These are phyloP conservation scores for Nothoprocta pentlandii DNA, from an alignment of 2,113 vertebrate species.

Conservation along the genomic window DNA sequence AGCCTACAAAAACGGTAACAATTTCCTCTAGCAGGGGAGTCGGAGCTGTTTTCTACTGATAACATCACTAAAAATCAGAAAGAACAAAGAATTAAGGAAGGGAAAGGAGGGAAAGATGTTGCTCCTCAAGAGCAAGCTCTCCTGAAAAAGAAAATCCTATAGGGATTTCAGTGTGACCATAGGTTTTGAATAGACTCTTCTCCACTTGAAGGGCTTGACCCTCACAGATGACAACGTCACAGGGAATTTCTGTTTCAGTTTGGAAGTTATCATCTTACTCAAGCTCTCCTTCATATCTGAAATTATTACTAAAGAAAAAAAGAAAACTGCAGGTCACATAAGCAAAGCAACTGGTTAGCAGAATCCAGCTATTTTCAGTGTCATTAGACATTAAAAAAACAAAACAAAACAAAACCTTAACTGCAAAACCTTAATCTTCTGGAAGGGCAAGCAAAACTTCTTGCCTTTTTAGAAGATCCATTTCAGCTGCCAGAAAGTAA, in stretches of 20 bases:
- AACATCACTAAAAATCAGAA: background rate
- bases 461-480: slow-evolving; percentile 15
- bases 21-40: background rate
- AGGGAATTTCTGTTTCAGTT: background rate
- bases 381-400: background rate
- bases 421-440: background rate
- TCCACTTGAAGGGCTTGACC: background rate
- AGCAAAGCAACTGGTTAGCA: background rate
- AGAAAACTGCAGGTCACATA: background rate
- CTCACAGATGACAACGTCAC: background rate
- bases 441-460: background rate
- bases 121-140: background rate
- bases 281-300: background rate
- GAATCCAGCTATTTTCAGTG: background rate
- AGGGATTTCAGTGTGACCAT: background rate
- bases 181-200: background rate
- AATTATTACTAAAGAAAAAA: background rate
- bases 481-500: slow-evolving; percentile 48
- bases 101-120: background rate
- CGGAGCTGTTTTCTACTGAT: background rate
- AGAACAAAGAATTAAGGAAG: background rate
- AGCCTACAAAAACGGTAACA: background rate
- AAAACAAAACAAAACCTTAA: background rate
- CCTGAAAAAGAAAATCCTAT: background rate
- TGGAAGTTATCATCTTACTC: background rate